Conservation (phyloP, 1,140 invertebrate genomes). For the Asobara japonica region DNA sequence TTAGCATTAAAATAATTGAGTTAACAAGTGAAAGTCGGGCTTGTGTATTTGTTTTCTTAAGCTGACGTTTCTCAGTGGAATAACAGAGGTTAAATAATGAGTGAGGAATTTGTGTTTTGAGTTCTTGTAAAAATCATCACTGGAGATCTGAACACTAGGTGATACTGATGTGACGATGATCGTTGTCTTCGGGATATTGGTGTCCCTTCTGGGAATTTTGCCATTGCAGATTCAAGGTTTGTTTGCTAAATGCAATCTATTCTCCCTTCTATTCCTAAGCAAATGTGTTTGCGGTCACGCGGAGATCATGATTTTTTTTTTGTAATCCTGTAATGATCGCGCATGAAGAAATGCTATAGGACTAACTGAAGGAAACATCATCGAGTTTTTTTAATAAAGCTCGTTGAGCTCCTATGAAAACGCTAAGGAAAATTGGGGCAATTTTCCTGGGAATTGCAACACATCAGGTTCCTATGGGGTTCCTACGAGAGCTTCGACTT, state of each 20-base stretch:
- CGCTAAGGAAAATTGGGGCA: too few relatives aligned
- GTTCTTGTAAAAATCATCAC: background rate
- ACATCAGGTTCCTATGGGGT: too few relatives aligned
- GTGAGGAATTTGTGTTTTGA: background rate
- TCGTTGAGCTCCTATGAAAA: too few relatives aligned
- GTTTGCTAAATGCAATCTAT: background rate
- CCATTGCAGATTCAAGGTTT: slow-evolving; percentile 8
- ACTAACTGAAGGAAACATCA: too few relatives aligned
- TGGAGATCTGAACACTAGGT: slow-evolving; percentile 8
- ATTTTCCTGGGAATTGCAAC: too few relatives aligned
- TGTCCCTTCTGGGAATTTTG: slow-evolving; percentile 19
- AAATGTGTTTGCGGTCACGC: too few relatives aligned
- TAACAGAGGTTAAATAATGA: background rate
- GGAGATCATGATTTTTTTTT: too few relatives aligned
- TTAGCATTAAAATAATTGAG: background rate
- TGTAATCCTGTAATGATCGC: too few relatives aligned
- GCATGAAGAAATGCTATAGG: too few relatives aligned
- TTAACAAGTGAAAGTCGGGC: slow-evolving; percentile 6
- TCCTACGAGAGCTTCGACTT: too few relatives aligned
- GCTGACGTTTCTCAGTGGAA: background rate
- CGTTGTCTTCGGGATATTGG: slow-evolving; percentile 24
- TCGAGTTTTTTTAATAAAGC: too few relatives aligned
- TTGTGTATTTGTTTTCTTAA: background rate
- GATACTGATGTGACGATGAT: slow-evolving; percentile 21
- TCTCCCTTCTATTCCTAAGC: background rate